Base-by-base conservation (phyloP, 2,888 invertebrate species). In the Panzeria rudis region DNA sequence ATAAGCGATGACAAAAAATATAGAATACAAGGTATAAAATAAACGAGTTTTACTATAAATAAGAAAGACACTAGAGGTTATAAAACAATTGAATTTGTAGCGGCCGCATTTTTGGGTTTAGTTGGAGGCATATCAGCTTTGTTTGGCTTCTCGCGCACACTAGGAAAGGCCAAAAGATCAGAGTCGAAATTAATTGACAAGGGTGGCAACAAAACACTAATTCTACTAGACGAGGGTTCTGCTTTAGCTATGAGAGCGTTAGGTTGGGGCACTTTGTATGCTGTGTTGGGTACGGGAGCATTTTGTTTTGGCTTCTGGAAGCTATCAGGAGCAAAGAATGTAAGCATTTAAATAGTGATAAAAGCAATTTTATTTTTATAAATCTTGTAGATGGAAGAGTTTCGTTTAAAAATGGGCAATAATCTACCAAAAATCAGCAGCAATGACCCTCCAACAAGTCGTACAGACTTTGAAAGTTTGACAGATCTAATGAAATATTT, bases 281-380 rank as follows among this genome's bases (percentile, higher is more conserved):
- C 98, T 0, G 93, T 97, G n/a, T 93, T 96, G 44, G 98, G 98
- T 0, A 97, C 97, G 76, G 95, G 97, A 9, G 92, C 96, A 68
- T 92, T 98, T 72, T 97, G 96, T 90, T 97, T 95, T 92, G 95
- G 95, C 13, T 94, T 97, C 82, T 98, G 97, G 97, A 98, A 98
- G 93, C 90, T 97, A 15, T 95, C 97, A 52, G 98, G 98, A 76
- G 98, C 97, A 29, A 94, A 94, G 89, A 95, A 96, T 94, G 97
- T 97, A 93, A 94, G 94, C 84, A 3, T 7, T 61, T 20, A 0
- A 23, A 0, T 15, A 1, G 7, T n/a, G 17, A 47, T 1, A 17
- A 9, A 25, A 2, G 15, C n/a, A 9, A 38, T 41, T 56, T 25
- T 35, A 2, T 62, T 25, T 20, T 59, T 23, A n/a, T 20, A 38